A percentile compares a stretch with the other conserved stretches of the same genome.
Conservation (phyloP, 2,888 invertebrate genomes). For the Chaetogeoica ovagalla region DNA sequence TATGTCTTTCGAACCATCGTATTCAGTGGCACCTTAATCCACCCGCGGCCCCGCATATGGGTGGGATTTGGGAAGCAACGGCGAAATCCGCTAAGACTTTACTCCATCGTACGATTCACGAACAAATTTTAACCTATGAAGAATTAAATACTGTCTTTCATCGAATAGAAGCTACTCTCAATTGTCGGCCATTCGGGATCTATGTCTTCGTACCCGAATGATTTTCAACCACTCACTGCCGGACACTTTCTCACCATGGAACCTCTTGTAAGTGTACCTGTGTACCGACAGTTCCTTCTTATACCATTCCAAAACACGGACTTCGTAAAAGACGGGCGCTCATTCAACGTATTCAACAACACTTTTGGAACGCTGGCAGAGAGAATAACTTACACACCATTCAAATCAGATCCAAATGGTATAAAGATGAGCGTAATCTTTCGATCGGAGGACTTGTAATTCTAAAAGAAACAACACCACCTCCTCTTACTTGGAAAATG, state of each 20-base stretch:
- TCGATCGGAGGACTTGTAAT: slow-evolving; percentile 16
- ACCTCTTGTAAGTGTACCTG: too few relatives aligned
- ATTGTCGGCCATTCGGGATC: neutral
- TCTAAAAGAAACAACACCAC: slow-evolving; percentile 18
- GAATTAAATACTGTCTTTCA: neutral
- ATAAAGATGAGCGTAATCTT: slow-evolving; percentile 1
- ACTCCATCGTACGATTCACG: too few relatives aligned
- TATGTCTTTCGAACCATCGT: too few relatives aligned
- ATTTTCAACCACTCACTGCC: too few relatives aligned
- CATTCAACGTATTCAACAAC: too few relatives aligned
- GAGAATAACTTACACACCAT: slow-evolving; percentile 10
- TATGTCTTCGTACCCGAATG: too few relatives aligned
- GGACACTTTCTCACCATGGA: too few relatives aligned
- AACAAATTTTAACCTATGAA: neutral
- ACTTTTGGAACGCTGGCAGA: slow-evolving; percentile 22
- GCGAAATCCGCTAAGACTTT: neutral
- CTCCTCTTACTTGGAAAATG: slow-evolving; percentile 6
- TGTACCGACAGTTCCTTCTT: too few relatives aligned
- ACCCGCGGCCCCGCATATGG: too few relatives aligned
- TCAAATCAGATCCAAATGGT: slow-evolving; percentile 10
- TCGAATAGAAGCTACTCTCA: neutral
- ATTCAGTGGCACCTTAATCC: too few relatives aligned
- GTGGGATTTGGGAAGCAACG: neutral
- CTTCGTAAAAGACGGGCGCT: too few relatives aligned
- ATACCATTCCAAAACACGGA: too few relatives aligned